Evolutionary conservation across 2,113 vertebrate species (phyloP).

Genomic region (Climacteris rufus): DNA sequence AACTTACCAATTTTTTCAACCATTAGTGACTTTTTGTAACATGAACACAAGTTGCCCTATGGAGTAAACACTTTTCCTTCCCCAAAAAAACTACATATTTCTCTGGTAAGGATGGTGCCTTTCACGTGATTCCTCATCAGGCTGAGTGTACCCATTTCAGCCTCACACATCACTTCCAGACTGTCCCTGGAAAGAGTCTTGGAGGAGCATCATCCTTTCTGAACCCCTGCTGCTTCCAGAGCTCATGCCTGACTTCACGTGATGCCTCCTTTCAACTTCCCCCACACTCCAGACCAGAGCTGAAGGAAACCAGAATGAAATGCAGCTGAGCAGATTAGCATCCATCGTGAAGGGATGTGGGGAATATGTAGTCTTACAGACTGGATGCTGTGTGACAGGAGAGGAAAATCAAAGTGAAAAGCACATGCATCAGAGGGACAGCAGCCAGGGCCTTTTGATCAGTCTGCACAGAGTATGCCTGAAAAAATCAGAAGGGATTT

Average conservation of each 20-base stretch:
- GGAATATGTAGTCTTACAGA: neutral
- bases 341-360: neutral
- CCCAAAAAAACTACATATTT: neutral
- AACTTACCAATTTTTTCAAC: neutral
- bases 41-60: neutral
- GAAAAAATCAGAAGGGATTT: neutral
- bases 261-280: neutral
- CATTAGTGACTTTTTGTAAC: neutral
- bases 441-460: neutral
- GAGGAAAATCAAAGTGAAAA: constrained; percentile 9
- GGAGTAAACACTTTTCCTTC: neutral
- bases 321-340: neutral
- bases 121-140: neutral
- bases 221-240: neutral
- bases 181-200: neutral
- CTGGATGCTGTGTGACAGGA: neutral
- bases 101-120: neutral
- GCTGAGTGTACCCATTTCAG: neutral
- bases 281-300: neutral
- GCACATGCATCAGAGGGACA: neutral
- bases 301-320: neutral
- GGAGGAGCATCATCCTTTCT: neutral
- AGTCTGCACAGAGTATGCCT: neutral
- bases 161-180: neutral
- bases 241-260: neutral